These are phyloP conservation scores for Calycopis cecrops DNA, from an alignment of 1,140 invertebrate genomes.

Conservation along the genomic window DNA sequence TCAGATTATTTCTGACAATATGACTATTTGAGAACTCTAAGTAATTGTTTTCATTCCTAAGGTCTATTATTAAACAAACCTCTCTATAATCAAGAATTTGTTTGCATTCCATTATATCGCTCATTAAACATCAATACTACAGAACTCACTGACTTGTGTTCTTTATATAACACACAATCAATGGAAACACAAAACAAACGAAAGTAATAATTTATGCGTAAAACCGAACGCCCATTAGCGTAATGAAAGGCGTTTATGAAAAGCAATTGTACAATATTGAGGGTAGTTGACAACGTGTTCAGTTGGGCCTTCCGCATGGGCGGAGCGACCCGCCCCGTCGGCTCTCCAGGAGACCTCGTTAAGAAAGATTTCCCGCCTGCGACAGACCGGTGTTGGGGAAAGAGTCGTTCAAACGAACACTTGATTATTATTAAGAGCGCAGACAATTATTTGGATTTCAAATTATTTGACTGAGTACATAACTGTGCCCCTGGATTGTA, in stretches of 20 bases:
- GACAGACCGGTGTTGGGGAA: conserved; percentile 29
- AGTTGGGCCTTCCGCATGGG: conserved; percentile 46
- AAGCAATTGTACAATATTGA: conserved; percentile 27
- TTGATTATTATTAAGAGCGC: not conserved
- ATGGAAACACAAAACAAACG: conserved; percentile 25
- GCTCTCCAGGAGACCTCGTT: conserved; percentile 44
- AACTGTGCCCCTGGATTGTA: too few species aligned
- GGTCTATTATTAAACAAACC: too few species aligned
- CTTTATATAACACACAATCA: conserved; percentile 17
- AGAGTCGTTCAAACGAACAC: conserved; percentile 19
- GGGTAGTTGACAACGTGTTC: conserved; percentile 37
- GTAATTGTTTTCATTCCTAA: too few species aligned
- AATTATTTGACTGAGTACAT: too few species aligned
- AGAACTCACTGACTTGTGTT: not conserved
- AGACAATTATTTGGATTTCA: too few species aligned
- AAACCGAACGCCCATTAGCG: conserved; percentile 23
- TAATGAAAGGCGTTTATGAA: conserved; percentile 30
- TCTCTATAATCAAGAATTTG: conserved; percentile 1
- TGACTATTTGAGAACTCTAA: too few species aligned
- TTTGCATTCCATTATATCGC: conserved; percentile 23
- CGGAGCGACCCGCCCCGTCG: conserved; percentile 40
- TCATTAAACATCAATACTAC: not conserved
- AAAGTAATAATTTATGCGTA: conserved; percentile 21
- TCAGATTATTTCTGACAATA: too few species aligned
- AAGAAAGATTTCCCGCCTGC: conserved; percentile 34